Evolutionary conservation across 2,113 vertebrate species (phyloP).

Genomic region (Galemys pyrenaicus): DNA sequence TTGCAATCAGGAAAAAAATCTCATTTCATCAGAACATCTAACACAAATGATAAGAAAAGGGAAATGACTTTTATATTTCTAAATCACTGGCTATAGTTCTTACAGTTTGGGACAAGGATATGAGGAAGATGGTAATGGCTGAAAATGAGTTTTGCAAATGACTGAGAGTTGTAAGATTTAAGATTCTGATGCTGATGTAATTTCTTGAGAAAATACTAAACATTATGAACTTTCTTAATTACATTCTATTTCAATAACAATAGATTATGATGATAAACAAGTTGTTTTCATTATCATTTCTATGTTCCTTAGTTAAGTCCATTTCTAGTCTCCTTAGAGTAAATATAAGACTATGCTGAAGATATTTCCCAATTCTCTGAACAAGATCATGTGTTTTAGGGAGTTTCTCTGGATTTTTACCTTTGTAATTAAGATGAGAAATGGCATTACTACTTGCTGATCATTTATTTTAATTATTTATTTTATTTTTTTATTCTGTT

Average conservation of each 20-base stretch:
- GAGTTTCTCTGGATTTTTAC: not conserved
- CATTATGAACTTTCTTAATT: not conserved
- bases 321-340: not conserved
- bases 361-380: not conserved
- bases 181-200: not conserved
- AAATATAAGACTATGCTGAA: not conserved
- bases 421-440: not conserved
- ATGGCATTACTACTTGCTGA: not conserved
- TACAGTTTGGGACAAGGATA: not conserved
- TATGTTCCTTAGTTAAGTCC: not conserved
- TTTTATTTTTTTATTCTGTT: no score
- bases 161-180: not conserved
- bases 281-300: not conserved
- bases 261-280: not conserved
- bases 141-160: not conserved
- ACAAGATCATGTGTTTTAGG: not conserved
- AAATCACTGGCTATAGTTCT: not conserved
- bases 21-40: not conserved
- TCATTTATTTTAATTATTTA: not conserved
- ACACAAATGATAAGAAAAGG: not conserved
- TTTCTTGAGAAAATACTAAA: not conserved
- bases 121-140: rapidly evolving
- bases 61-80: not conserved
- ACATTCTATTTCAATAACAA: not conserved
- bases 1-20: not conserved